phyloP scores from a whole-genome alignment of 1,140 invertebrate species.

The Drosophila tristis region DNA sequence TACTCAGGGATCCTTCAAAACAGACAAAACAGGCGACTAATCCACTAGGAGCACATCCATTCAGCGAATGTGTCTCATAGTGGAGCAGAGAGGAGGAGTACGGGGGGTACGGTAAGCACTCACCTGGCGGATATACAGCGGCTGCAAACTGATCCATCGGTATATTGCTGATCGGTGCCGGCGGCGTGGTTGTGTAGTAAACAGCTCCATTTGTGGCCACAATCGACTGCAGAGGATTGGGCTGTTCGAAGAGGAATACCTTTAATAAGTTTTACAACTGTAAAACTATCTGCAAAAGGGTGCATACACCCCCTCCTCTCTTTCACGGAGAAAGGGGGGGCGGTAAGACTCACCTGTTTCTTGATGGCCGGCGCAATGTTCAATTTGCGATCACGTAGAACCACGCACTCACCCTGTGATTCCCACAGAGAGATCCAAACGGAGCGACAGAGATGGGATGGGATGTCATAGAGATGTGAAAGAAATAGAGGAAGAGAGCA shows the following conservation, averaged over 20 bases:
- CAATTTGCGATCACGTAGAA: conserved; percentile 92
- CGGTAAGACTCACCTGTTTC: conserved; percentile 88
- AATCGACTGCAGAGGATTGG: conserved; percentile 78
- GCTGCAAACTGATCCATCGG: conserved; percentile 84
- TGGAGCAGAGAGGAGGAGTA: background rate
- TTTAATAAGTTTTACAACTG: conserved; percentile 9
- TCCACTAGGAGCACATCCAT: no score
- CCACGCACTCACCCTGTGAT: conserved; percentile 89
- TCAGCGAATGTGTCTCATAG: background rate
- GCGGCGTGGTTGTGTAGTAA: conserved; percentile 84
- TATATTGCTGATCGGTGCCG: conserved; percentile 83
- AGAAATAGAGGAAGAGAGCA: conserved; percentile 46
- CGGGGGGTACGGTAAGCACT: conserved; percentile 6
- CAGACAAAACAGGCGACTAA: background rate
- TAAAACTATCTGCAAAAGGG: background rate
- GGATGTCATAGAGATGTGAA: conserved; percentile 2
- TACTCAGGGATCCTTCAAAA: conserved; percentile 16
- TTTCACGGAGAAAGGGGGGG: no score
- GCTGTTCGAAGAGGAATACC: conserved; percentile 23
- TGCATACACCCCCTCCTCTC: no score
- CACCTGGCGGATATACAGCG: conserved; percentile 84
- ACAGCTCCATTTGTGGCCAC: conserved; percentile 84
- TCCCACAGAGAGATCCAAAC: conserved; percentile 12
- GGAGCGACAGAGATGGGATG: conserved; percentile 2
- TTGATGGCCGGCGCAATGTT: conserved; percentile 96